These are phyloP conservation scores for Danionella dracula DNA, from an alignment of 2,797 vertebrate species.

Conservation along the genomic window DNA sequence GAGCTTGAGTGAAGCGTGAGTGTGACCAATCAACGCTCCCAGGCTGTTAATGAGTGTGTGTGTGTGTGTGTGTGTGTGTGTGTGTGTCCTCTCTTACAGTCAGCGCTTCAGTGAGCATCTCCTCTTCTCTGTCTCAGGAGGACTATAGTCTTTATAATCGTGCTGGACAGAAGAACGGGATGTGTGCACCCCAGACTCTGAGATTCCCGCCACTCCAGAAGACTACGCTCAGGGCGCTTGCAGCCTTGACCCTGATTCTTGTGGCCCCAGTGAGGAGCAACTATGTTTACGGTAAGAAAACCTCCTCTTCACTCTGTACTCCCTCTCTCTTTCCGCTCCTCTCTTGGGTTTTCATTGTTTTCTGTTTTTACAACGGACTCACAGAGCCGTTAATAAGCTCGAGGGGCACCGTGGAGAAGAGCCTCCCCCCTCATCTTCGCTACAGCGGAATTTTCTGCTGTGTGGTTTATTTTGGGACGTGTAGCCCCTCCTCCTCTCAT, in stretches of 20 bases:
- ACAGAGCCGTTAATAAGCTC: conserved; percentile 59
- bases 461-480: conserved; percentile 43
- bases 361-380: conserved; percentile 59
- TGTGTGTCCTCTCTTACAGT: conserved; percentile 53
- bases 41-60: conserved; percentile 21
- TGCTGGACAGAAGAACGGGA: conserved; percentile 53
- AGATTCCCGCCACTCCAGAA: conserved; percentile 58
- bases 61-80: neutral
- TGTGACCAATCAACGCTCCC: neutral
- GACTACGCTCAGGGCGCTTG: conserved; percentile 43
- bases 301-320: conserved; percentile 16
- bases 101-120: conserved; percentile 52
- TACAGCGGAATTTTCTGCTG: conserved; percentile 54
- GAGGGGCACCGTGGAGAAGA: conserved; percentile 46
- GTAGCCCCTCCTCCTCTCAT: neutral
- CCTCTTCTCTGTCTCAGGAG: conserved; percentile 53
- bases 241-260: conserved; percentile 51
- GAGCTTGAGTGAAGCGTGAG: conserved; percentile 39
- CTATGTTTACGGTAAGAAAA: conserved; percentile 48
- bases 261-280: conserved; percentile 59
- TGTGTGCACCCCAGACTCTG: conserved; percentile 56
- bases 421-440: conserved; percentile 36
- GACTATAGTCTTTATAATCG: conserved; percentile 45
- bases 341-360: conserved; percentile 40
- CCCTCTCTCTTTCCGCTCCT: neutral